Conservation (phyloP, 2,797 vertebrate genomes). For the Fundulus diaphanus region DNA sequence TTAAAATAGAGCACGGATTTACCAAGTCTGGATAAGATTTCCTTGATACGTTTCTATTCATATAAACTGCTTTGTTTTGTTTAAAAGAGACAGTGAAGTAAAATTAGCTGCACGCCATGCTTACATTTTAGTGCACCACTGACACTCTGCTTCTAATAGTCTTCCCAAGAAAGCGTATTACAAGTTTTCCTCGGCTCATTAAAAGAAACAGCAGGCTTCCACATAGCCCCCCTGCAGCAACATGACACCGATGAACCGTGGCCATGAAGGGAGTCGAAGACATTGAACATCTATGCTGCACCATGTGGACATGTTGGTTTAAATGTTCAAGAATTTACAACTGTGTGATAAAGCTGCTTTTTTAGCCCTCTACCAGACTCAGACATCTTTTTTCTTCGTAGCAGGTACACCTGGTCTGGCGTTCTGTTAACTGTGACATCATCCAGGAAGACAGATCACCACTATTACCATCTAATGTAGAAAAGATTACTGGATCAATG, state of each 20-base stretch:
- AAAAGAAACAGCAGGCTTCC: constrained; percentile 43
- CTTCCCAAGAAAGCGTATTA: constrained; percentile 23
- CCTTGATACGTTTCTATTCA: too few relatives aligned
- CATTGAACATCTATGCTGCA: neutral
- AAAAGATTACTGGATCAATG: too few relatives aligned
- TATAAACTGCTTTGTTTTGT: neutral
- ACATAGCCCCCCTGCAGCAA: constrained; percentile 31
- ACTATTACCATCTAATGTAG: too few relatives aligned
- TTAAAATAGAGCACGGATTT: neutral
- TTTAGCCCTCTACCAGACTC: too few relatives aligned
- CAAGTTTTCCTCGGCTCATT: constrained; percentile 45
- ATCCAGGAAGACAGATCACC: too few relatives aligned
- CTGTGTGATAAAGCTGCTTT: neutral
- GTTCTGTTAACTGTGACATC: too few relatives aligned
- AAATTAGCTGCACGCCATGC: constrained; percentile 6
- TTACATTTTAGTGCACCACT: constrained; percentile 26
- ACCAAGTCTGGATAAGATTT: too few relatives aligned
- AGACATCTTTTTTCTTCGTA: too few relatives aligned
- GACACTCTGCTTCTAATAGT: constrained; percentile 28
- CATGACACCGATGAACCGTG: neutral
- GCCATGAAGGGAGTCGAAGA: neutral
- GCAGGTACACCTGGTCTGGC: too few relatives aligned
- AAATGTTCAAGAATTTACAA: neutral
- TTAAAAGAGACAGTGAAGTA: neutral
- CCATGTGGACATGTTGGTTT: neutral